Conservation (phyloP, 2,113 vertebrate species). For the Salvelinus alpinus region DNA sequence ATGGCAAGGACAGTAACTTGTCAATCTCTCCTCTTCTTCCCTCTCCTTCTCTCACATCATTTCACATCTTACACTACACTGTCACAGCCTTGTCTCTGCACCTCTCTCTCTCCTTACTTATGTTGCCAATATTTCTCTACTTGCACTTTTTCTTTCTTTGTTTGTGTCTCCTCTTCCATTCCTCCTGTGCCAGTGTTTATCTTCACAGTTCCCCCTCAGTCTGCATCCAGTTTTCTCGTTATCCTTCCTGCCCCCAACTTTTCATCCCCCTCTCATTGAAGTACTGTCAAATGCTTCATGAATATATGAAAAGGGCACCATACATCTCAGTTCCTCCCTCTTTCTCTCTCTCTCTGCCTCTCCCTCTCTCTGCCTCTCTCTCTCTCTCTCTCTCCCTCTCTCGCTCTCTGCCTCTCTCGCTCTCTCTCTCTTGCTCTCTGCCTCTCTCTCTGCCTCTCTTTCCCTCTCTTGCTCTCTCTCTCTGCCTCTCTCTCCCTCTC, state of each 20-base stretch:
- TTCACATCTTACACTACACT: no score
- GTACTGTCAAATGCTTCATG: constrained; percentile 2
- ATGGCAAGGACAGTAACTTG: no score
- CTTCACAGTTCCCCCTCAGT: not conserved
- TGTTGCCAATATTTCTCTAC: no score
- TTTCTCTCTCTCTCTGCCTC: no score
- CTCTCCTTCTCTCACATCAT: no score
- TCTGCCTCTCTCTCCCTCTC: not conserved
- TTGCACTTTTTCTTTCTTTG: not conserved
- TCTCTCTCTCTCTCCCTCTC: not conserved
- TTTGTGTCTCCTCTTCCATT: not conserved
- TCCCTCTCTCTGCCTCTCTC: not conserved
- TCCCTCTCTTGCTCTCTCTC: not conserved
- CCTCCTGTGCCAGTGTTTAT: not conserved
- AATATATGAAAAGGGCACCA: constrained; percentile 5
- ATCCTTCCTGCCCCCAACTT: not conserved
- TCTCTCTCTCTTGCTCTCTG: no score
- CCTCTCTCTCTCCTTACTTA: not conserved
- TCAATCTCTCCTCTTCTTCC: no score
- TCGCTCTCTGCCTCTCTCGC: not conserved
- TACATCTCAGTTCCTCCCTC: not conserved
- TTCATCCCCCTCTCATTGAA: not conserved
- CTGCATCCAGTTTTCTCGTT: not conserved
- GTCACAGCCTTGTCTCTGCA: no score
- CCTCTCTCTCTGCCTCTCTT: not conserved